phyloP scores from a whole-genome alignment of 1,140 invertebrate species.

The Atta cephalotes region DNA sequence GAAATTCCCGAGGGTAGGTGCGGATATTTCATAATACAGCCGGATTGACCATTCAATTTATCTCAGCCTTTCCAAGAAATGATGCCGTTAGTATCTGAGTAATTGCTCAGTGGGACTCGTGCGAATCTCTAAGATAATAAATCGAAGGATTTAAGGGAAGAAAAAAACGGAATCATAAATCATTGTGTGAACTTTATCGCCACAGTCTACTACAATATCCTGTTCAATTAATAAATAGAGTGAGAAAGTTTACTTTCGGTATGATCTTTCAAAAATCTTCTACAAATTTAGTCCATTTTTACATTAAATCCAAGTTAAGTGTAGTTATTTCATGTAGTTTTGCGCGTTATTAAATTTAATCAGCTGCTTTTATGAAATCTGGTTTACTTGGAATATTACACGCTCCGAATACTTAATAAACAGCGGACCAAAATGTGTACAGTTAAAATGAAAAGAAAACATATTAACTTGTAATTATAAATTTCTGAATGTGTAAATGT shows the following conservation, averaged over 20 bases:
- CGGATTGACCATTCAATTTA: background rate
- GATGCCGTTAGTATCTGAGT: background rate
- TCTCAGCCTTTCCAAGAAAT: background rate
- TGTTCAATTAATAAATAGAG: too few species aligned
- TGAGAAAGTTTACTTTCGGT: too few species aligned
- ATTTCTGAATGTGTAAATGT: background rate
- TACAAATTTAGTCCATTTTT: background rate
- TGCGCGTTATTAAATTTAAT: conserved; percentile 36
- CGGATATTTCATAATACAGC: background rate
- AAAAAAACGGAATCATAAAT: too few species aligned
- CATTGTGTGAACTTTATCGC: background rate
- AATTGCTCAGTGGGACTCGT: background rate
- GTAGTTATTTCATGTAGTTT: background rate
- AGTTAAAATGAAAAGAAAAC: conserved; percentile 16
- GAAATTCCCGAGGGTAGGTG: conserved; percentile 33
- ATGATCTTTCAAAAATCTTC: background rate
- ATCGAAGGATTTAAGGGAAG: background rate
- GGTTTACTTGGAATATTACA: conserved; percentile 28
- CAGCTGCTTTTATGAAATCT: conserved; percentile 29
- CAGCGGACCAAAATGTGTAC: background rate
- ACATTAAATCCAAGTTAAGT: conserved; percentile 1
- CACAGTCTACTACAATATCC: too few species aligned
- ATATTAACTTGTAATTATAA: conserved; percentile 1
- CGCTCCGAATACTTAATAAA: conserved; percentile 15
- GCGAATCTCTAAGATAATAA: background rate